Conservation (phyloP, 92 coral and sea anemone species). For the Porites divaricata region DNA sequence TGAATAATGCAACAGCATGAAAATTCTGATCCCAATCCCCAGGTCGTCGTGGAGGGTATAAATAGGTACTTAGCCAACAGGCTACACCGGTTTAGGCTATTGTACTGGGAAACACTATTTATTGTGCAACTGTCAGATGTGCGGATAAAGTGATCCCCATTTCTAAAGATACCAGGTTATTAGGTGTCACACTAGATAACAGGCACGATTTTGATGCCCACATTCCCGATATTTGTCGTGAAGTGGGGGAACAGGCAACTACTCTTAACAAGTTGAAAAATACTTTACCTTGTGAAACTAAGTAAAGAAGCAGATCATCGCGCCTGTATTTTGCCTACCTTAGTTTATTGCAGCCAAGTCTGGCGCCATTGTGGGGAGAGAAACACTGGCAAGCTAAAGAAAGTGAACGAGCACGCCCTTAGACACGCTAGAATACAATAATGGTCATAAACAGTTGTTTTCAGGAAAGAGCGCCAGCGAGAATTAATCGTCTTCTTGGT, state of each 20-base stretch:
- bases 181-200: conserved; percentile 2
- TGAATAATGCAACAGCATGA: background rate
- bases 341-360: conserved; percentile 10
- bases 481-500: too few species aligned
- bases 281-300: background rate
- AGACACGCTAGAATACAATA: too few species aligned
- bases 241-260: conserved; percentile 38
- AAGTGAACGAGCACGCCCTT: too few species aligned
- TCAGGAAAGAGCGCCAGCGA: too few species aligned
- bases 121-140: background rate
- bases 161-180: background rate
- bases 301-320: too few species aligned
- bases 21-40: background rate
- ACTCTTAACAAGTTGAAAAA: conserved; percentile 40
- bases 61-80: conserved; percentile 8
- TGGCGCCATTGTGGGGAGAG: conserved; percentile 40
- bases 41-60: background rate
- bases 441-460: too few species aligned
- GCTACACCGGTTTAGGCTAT: background rate
- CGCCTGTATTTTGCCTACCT: background rate
- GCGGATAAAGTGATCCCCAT: background rate
- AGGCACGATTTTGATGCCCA: conserved; percentile 28
- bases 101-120: background rate
- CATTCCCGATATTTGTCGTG: background rate
- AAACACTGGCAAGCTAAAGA: too few species aligned